Evolutionary conservation across 2,113 vertebrate genomes (phyloP).

Genomic region (Leucoraja erinaceus): DNA sequence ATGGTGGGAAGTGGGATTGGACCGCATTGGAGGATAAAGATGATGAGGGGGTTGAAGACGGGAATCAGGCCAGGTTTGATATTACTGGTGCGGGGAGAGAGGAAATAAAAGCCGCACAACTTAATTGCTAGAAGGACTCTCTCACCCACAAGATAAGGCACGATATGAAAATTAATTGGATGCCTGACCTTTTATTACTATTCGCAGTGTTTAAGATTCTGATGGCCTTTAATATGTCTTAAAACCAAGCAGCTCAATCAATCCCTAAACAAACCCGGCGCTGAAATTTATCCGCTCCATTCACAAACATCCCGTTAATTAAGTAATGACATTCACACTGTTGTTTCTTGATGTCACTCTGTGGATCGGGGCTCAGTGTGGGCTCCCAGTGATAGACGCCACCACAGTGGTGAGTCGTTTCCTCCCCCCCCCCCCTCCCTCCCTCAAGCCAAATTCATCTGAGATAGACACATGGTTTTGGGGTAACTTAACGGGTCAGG

Average conservation of each 20-base stretch:
- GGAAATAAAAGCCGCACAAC: neutral
- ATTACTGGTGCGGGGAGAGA: neutral
- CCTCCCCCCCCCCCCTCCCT: too few species aligned
- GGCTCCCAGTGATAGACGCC: neutral
- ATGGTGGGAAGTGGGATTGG: neutral
- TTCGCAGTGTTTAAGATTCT: conserved; percentile 12
- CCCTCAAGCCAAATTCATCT: neutral
- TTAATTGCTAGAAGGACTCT: neutral
- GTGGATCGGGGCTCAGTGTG: neutral
- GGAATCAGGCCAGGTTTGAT: neutral
- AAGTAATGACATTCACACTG: neutral
- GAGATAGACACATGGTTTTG: too few species aligned
- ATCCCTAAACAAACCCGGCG: neutral
- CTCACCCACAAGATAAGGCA: neutral
- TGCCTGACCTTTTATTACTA: neutral
- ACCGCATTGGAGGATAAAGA: neutral
- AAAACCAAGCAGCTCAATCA: neutral
- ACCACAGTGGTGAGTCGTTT: neutral
- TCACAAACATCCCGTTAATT: neutral
- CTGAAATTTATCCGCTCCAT: neutral
- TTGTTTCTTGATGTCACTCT: neutral
- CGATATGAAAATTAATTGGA: neutral
- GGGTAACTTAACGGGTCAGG: too few species aligned
- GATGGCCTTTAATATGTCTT: neutral
- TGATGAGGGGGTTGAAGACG: neutral